Percentiles rank a stretch among this genome's conserved stretches.
These are phyloP conservation scores for Cyclophora punctaria DNA, from an alignment of 2,888 invertebrate species.

Conservation along the genomic window DNA sequence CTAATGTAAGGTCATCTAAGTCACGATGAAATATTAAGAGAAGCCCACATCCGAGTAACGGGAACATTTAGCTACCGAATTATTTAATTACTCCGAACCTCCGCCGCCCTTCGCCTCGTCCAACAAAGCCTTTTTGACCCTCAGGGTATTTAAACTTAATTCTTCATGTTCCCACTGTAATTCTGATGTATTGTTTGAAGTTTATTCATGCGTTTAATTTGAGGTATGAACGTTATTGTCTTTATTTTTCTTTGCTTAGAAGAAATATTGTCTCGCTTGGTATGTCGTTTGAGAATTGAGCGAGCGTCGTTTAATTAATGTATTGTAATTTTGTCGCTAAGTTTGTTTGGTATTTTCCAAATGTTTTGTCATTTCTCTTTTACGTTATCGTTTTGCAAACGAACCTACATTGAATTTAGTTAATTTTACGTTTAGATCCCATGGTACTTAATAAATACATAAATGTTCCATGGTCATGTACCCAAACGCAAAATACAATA, in stretches of 20 bases:
- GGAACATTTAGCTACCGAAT: constrained; percentile 30
- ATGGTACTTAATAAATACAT: too few relatives aligned
- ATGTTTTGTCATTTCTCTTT: too few relatives aligned
- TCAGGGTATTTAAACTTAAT: constrained; percentile 30
- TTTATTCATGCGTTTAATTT: constrained; percentile 21
- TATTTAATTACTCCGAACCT: constrained; percentile 28
- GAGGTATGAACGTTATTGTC: constrained; percentile 14
- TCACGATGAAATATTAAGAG: constrained; percentile 28
- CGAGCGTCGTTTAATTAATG: not conserved
- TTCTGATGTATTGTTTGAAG: constrained; percentile 26
- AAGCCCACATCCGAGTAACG: constrained; percentile 23
- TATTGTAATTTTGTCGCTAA: not conserved
- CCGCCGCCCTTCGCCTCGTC: constrained; percentile 16
- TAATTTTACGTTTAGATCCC: too few relatives aligned
- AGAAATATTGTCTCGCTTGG: constrained; percentile 15
- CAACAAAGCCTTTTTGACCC: constrained; percentile 27
- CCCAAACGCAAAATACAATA: too few relatives aligned
- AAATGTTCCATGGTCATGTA: too few relatives aligned
- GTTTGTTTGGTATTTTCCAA: not conserved
- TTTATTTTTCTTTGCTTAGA: constrained; percentile 13
- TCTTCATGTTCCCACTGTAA: constrained; percentile 24
- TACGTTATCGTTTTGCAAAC: too few relatives aligned
- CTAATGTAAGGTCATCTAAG: constrained; percentile 4
- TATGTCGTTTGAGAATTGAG: not conserved
- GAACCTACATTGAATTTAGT: too few relatives aligned